phyloP scores from a whole-genome alignment of 2,113 vertebrate genomes.

The Synodontis membranacea region DNA sequence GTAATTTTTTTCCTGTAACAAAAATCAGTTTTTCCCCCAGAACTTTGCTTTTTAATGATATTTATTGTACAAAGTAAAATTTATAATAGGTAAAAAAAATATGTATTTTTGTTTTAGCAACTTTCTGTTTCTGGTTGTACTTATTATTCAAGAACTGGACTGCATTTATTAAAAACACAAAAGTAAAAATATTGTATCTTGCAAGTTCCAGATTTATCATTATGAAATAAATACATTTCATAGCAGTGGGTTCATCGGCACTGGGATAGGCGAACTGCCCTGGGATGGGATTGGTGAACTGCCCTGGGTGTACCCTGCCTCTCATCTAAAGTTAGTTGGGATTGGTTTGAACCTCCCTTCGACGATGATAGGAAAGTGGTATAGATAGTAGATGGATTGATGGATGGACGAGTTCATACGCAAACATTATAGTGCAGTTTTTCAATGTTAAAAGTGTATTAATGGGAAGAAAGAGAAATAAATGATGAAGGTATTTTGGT shows the following conservation, averaged over 20 bases:
- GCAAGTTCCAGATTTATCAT: background rate
- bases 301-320: too few relatives aligned
- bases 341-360: too few relatives aligned
- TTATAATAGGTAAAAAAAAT: background rate
- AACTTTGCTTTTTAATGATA: background rate
- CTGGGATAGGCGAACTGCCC: too few relatives aligned
- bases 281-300: too few relatives aligned
- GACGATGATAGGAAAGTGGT: too few relatives aligned
- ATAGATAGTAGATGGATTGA: too few relatives aligned
- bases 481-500: background rate
- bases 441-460: background rate
- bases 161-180: background rate
- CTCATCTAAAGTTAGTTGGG: too few relatives aligned
- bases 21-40: too few relatives aligned
- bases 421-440: background rate
- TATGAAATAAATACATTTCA: background rate
- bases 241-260: background rate
- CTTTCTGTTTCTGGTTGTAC: background rate
- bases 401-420: background rate
- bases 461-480: background rate
- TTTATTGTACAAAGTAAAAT: background rate
- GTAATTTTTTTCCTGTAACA: background rate
- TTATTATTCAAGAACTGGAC: background rate
- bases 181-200: background rate
- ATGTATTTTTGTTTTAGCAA: background rate